Conservation (phyloP, 2,888 invertebrate species). For the Pterostichus madidus region DNA sequence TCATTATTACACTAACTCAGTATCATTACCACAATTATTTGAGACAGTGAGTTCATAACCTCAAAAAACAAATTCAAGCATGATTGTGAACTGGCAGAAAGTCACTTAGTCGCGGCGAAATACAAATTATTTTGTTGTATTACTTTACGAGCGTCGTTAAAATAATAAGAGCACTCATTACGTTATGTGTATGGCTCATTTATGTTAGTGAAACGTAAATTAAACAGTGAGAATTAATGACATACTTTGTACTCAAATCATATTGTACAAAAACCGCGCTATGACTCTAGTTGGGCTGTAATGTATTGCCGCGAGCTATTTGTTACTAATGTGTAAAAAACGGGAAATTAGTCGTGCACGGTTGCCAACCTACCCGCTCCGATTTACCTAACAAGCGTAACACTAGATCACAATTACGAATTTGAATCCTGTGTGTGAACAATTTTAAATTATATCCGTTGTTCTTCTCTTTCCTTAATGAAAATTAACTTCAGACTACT, state of each 20-base stretch:
- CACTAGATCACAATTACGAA: conserved; percentile 47
- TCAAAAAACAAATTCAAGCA: conserved; percentile 9
- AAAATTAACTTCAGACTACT: too few relatives aligned
- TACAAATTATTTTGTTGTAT: conserved; percentile 49
- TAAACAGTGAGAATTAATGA: conserved; percentile 58
- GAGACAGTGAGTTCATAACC: conserved; percentile 3
- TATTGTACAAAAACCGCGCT: conserved; percentile 41
- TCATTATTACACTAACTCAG: neutral
- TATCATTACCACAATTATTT: conserved; percentile 28
- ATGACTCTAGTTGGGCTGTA: conserved; percentile 22
- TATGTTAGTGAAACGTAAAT: conserved; percentile 55
- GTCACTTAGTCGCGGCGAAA: conserved; percentile 18
- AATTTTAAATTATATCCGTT: conserved; percentile 53
- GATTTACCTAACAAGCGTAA: conserved; percentile 64
- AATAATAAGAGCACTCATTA: conserved; percentile 61
- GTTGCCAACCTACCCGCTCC: conserved; percentile 57
- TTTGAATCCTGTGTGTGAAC: conserved; percentile 49
- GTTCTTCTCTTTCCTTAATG: conserved; percentile 26
- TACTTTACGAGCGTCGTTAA: conserved; percentile 58
- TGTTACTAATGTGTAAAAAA: conserved; percentile 58
- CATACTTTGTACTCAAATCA: conserved; percentile 49
- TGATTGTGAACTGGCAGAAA: conserved; percentile 33
- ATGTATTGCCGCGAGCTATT: conserved; percentile 45
- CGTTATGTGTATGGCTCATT: conserved; percentile 48
- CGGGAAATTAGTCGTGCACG: conserved; percentile 63